Base-by-base conservation (phyloP, 2,113 vertebrate genomes). In the Eidolon helvum region DNA sequence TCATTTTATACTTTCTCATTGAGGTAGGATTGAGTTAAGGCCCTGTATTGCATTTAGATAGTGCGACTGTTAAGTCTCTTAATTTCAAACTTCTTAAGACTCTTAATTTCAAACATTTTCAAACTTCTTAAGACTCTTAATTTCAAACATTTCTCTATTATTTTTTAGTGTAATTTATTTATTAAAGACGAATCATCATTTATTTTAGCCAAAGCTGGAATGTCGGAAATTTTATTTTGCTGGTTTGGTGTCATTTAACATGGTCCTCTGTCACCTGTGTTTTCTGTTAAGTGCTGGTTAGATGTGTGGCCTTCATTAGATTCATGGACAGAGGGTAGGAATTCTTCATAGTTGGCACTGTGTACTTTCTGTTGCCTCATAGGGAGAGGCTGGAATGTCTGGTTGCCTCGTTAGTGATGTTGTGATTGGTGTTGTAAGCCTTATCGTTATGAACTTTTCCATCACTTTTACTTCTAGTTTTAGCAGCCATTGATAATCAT, bases 401-500 rank as follows among this genome's bases (percentile, higher is more conserved):
- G 57, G 0, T 65, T 88, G 26, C n/a, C 5, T 45, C 28, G 5
- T 35, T 18, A 30, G 10, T 12, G 30, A 26, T 26, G 5, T n/a
- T 48, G 30, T 9, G 15, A 8, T 35, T 30, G 12, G 19, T 59
- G 63, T 16, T 57, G 12, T 35, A 69, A n/a, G 4, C 21, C 12
- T 78, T 35, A 3, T 6, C 26, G 2, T 10, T 18, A n/a, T 3
- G 40, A 48, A 30, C 18, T 65, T 65, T 16, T 22, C 45, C 53
- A 7, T 88, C 30, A 2, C 4, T 83, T n/a, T n/a, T n/a, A n/a
- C n/a, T n/a, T n/a, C n/a, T n/a, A n/a, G n/a, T n/a, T n/a, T n/a
- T n/a, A n/a, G n/a, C n/a, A n/a, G n/a, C n/a, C n/a, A n/a, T n/a
- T n/a, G n/a, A n/a, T n/a, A n/a, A n/a, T n/a, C n/a, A n/a, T n/a